Conservation (phyloP, 2,888 invertebrate species). For the Tanypteryx hageni region DNA sequence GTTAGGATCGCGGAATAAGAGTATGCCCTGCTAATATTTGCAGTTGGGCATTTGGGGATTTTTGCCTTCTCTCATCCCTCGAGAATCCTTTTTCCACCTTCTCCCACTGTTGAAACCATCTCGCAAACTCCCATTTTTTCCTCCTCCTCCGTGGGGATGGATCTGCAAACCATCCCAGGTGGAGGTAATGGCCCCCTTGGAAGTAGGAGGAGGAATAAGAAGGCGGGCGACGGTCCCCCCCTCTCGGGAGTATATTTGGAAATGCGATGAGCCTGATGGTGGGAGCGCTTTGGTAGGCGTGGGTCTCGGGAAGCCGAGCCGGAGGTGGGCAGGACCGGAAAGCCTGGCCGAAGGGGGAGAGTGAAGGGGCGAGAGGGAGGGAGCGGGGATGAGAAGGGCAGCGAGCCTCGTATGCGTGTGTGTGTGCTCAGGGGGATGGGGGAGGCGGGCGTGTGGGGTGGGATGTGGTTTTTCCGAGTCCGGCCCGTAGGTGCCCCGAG, state of each 20-base stretch:
- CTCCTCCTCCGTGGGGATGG: neutral
- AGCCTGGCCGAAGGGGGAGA: neutral
- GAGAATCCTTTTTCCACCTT: neutral
- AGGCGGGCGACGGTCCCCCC: constrained; percentile 2
- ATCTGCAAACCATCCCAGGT: constrained; percentile 6
- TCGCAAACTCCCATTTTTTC: neutral
- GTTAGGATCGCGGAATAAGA: neutral
- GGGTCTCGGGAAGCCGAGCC: constrained; percentile 28
- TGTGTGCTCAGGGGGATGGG: neutral
- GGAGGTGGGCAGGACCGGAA: constrained; percentile 38
- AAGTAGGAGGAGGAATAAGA: neutral
- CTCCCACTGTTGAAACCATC: neutral
- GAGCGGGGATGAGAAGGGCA: no score
- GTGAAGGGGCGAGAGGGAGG: neutral
- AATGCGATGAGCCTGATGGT: constrained; percentile 40
- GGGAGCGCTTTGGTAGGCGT: constrained; percentile 4
- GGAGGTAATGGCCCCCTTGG: neutral
- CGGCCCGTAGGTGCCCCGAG: neutral
- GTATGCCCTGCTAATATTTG: constrained; percentile 41
- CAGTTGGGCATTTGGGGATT: neutral
- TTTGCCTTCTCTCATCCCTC: neutral
- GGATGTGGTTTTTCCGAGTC: neutral
- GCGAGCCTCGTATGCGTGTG: no score
- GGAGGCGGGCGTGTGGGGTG: neutral
- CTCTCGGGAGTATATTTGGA: constrained; percentile 40